These are phyloP conservation scores for Albula goreensis DNA, from an alignment of 2,113 vertebrate genomes.

Conservation along the genomic window DNA sequence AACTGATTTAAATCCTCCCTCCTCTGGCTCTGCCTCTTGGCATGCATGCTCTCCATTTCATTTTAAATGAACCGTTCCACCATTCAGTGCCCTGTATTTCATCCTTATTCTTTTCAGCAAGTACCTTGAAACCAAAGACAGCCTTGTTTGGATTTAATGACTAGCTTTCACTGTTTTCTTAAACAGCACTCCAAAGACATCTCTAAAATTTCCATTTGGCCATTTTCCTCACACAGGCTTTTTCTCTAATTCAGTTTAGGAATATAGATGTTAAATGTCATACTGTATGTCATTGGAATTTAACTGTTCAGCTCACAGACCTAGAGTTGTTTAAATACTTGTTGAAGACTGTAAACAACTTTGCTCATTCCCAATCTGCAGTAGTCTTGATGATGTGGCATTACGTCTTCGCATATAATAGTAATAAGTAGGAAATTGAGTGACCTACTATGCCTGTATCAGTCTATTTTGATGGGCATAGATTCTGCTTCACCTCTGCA, in stretches of 20 bases:
- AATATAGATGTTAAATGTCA: background rate
- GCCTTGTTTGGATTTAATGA: too few relatives aligned
- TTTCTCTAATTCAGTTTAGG: background rate
- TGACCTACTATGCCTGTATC: background rate
- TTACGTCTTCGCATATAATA: background rate
- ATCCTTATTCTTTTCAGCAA: background rate
- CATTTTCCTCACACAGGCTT: background rate
- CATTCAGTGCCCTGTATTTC: background rate
- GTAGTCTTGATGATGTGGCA: background rate
- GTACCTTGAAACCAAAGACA: background rate
- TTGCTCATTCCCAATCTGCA: background rate
- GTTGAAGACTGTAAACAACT: background rate
- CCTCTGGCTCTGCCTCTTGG: background rate
- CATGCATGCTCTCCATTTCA: background rate
- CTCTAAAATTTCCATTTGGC: background rate
- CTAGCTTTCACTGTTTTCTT: background rate
- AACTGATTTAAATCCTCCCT: background rate
- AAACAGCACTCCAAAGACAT: background rate
- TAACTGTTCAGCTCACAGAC: background rate
- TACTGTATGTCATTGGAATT: background rate
- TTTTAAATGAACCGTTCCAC: background rate
- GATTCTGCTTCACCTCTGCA: constrained; percentile 3
- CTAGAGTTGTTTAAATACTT: background rate
- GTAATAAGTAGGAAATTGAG: background rate
- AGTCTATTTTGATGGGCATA: background rate